Evolutionary conservation across 2,113 vertebrate species (phyloP).

Genomic region (Tonatia bakeri): DNA sequence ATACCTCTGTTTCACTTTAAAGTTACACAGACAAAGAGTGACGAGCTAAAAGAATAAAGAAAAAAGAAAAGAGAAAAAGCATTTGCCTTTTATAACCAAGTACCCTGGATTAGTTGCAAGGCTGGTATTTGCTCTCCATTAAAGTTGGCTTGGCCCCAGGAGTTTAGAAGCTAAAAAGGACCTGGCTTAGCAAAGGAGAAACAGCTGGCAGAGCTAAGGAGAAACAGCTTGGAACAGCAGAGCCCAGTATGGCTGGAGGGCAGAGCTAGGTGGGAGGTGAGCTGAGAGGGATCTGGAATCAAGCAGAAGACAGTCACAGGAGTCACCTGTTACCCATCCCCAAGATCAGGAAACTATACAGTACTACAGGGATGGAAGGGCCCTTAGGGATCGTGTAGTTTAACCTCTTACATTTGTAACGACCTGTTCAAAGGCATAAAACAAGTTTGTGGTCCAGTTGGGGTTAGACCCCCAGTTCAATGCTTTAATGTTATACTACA

Average conservation of each 20-base stretch:
- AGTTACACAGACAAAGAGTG: background rate
- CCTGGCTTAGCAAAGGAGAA: background rate
- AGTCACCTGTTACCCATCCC: background rate
- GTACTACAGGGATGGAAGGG: background rate
- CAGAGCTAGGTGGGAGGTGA: background rate
- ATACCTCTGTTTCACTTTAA: slow-evolving; percentile 7
- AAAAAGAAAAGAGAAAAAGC: background rate
- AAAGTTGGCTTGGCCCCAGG: background rate
- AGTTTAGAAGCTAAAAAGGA: background rate
- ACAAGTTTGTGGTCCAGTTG: background rate
- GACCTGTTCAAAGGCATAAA: slow-evolving; percentile 4
- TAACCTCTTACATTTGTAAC: background rate
- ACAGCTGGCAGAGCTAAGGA: background rate
- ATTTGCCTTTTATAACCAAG: slow-evolving; percentile 15
- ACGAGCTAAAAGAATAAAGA: background rate
- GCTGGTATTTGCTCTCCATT: background rate
- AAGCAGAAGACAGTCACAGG: background rate
- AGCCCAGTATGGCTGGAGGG: background rate
- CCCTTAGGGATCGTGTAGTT: background rate
- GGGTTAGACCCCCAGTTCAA: background rate
- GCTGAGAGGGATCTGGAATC: background rate
- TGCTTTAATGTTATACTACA: background rate
- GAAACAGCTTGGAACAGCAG: background rate
- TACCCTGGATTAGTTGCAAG: slow-evolving; percentile 3
- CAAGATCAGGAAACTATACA: background rate